phyloP scores from a whole-genome alignment of 1,140 invertebrate species.

The Bombus ignitus region DNA sequence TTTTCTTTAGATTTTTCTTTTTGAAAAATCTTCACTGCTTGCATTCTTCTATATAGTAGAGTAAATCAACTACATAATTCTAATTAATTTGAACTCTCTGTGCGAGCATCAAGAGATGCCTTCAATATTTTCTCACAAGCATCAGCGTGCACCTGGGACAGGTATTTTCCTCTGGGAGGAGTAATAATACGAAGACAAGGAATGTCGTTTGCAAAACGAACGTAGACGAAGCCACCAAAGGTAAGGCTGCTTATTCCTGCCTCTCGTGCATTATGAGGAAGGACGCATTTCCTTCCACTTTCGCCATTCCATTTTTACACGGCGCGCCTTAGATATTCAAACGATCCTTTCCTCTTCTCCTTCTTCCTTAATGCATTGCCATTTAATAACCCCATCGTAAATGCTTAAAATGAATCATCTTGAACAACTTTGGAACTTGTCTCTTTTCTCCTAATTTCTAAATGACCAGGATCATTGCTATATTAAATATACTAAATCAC shows the following conservation, averaged over 20 bases:
- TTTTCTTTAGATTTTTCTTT: too few species aligned
- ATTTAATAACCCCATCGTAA: conserved; percentile 6
- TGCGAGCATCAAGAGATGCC: background rate
- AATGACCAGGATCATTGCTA: background rate
- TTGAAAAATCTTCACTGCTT: background rate
- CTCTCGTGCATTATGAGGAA: conserved; percentile 27
- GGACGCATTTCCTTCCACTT: conserved; percentile 41
- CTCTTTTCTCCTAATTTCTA: background rate
- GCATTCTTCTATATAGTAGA: background rate
- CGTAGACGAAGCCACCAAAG: background rate
- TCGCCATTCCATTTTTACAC: conserved; percentile 37
- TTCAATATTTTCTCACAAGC: background rate
- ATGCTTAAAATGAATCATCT: background rate
- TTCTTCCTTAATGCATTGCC: background rate
- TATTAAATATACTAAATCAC: background rate
- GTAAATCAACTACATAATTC: background rate
- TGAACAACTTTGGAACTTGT: background rate
- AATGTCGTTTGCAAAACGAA: conserved; percentile 30
- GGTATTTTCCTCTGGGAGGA: background rate
- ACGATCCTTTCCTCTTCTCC: background rate
- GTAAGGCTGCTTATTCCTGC: background rate
- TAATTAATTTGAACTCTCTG: background rate
- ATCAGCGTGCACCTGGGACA: background rate
- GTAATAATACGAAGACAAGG: conserved; percentile 41
- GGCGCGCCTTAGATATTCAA: background rate